phyloP scores from a whole-genome alignment of 1,140 invertebrate species.

The Aphis craccivora region DNA sequence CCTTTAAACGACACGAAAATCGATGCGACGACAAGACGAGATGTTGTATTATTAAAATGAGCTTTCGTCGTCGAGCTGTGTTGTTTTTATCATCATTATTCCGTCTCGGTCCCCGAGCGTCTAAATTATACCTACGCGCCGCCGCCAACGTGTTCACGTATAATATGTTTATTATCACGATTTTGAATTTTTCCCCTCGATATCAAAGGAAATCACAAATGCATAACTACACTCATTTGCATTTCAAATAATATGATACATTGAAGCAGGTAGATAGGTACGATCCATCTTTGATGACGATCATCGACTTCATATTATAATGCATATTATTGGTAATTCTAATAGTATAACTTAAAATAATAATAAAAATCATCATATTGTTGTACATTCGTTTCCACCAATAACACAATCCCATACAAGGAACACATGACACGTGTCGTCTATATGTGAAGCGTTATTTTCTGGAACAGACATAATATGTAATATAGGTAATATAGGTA shows the following conservation, averaged over 20 bases:
- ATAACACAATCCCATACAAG: background rate
- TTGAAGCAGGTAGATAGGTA: background rate
- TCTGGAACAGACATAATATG: background rate
- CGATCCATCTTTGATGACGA: background rate
- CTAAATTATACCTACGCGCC: background rate
- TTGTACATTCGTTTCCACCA: background rate
- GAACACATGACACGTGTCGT: background rate
- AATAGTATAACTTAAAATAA: background rate
- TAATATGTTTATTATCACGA: conserved; percentile 8
- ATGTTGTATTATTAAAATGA: conserved; percentile 40
- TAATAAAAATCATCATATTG: background rate
- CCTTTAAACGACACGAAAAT: conserved; percentile 48
- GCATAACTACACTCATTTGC: conserved; percentile 20
- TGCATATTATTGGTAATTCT: background rate
- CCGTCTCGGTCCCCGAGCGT: background rate
- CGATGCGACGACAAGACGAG: conserved; percentile 9
- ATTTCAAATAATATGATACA: conserved; percentile 23
- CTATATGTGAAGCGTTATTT: background rate
- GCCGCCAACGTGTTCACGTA: background rate
- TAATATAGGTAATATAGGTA: background rate
- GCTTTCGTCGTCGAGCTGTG: background rate
- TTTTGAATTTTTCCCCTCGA: background rate
- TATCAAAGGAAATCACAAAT: conserved; percentile 31
- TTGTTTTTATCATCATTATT: background rate
- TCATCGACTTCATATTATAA: background rate